Conservation (phyloP, 2,888 invertebrate species). For the Aspidiotus destructor region DNA sequence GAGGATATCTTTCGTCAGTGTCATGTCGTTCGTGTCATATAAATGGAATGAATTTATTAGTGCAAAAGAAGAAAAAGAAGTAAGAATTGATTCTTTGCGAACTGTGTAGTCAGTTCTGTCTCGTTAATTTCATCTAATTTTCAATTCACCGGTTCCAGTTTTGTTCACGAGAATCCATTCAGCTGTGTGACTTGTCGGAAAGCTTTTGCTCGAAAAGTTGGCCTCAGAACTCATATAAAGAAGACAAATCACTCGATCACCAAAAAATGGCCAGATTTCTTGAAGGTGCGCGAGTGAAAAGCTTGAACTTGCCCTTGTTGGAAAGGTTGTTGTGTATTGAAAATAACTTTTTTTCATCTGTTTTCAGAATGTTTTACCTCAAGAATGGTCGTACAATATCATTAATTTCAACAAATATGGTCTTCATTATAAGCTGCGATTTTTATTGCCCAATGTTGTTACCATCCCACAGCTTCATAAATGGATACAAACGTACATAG, state of each 20-base stretch:
- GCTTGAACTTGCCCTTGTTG: neutral
- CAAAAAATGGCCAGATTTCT: constrained; percentile 13
- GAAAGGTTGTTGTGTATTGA: neutral
- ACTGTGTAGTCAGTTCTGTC: too few relatives aligned
- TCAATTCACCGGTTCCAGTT: neutral
- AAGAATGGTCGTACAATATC: constrained; percentile 1
- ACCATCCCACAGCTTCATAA: neutral
- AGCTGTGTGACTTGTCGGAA: neutral
- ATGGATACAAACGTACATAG: neutral
- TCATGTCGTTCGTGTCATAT: too few relatives aligned
- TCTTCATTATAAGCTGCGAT: neutral
- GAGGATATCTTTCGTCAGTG: too few relatives aligned
- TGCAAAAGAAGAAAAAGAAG: too few relatives aligned
- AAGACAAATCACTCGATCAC: constrained; percentile 5
- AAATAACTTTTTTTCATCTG: too few relatives aligned
- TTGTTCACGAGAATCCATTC: constrained; percentile 4
- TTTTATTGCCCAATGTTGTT: neutral
- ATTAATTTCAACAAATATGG: neutral
- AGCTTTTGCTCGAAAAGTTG: constrained; percentile 7
- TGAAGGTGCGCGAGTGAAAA: neutral
- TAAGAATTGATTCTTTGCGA: too few relatives aligned
- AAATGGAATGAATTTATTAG: too few relatives aligned
- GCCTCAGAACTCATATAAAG: neutral
- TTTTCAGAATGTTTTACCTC: neutral
- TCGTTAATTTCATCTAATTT: too few relatives aligned